phyloP scores from a whole-genome alignment of 1,140 invertebrate genomes.

The fruit fly (Drosophila melanogaster) region DNA sequence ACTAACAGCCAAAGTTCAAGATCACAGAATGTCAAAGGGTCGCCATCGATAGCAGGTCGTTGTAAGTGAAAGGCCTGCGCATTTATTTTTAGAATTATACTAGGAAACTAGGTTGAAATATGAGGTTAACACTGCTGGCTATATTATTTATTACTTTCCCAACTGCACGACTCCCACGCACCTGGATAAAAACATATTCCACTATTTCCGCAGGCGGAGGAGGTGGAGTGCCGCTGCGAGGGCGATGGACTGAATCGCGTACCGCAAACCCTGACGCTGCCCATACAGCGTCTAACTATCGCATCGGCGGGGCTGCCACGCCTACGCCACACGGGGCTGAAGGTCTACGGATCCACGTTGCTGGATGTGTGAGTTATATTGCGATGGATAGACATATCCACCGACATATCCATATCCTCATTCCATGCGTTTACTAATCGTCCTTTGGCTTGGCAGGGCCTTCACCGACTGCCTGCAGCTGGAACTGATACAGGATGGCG shows the following conservation, averaged over 20 bases:
- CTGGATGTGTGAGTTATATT: slow-evolving; percentile 74
- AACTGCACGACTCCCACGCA: not conserved
- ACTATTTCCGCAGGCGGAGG: slow-evolving; percentile 47
- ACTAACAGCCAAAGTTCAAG: too few relatives aligned
- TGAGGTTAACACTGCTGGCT: too few relatives aligned
- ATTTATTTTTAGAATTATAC: too few relatives aligned
- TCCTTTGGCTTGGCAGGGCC: slow-evolving; percentile 64
- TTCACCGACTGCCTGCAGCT: slow-evolving; percentile 84
- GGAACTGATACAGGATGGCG: slow-evolving; percentile 84
- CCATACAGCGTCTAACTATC: slow-evolving; percentile 76
- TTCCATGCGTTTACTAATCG: not conserved
- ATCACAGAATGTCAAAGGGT: too few relatives aligned
- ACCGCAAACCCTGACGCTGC: slow-evolving; percentile 73
- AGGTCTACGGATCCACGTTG: slow-evolving; percentile 69
- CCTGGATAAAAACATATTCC: not conserved
- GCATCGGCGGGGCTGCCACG: slow-evolving; percentile 74
- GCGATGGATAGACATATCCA: too few relatives aligned
- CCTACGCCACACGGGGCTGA: slow-evolving; percentile 71
- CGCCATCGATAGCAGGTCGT: too few relatives aligned
- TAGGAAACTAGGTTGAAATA: too few relatives aligned
- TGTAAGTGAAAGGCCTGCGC: too few relatives aligned
- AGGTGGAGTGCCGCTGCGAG: slow-evolving; percentile 79
- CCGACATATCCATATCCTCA: not conserved
- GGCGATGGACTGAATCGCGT: slow-evolving; percentile 69
- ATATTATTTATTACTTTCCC: not conserved